Evolutionary conservation across 1,140 invertebrate species (phyloP).

Genomic region (Agrypnia vestita): DNA sequence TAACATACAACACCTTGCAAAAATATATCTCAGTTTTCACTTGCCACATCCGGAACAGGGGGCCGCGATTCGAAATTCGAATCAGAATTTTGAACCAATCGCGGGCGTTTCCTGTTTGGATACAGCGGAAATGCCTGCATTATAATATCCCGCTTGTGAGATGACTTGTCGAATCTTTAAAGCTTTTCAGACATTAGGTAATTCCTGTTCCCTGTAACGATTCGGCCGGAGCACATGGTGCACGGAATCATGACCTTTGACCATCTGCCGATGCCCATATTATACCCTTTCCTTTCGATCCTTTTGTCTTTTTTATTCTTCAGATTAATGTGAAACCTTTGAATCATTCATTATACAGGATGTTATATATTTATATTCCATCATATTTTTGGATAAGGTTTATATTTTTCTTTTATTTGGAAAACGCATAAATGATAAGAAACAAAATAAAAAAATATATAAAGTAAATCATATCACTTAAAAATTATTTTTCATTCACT

Average conservation of each 20-base stretch:
- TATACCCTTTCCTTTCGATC: neutral
- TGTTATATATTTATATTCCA: no score
- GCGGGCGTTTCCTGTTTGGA: slow-evolving; percentile 14
- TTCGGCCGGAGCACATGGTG: slow-evolving; percentile 31
- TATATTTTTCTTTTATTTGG: no score
- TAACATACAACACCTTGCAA: slow-evolving; percentile 44
- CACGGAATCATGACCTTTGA: slow-evolving; percentile 44
- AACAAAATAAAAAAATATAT: no score
- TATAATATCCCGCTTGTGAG: slow-evolving; percentile 19
- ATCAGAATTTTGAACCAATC: slow-evolving; percentile 39
- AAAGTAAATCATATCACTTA: no score
- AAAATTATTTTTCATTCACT: no score
- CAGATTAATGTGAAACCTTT: no score
- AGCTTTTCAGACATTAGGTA: slow-evolving; percentile 7
- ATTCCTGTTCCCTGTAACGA: slow-evolving; percentile 6
- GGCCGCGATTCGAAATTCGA: slow-evolving; percentile 29
- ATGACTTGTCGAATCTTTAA: neutral
- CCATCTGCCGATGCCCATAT: slow-evolving; percentile 48
- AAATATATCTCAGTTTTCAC: slow-evolving; percentile 36
- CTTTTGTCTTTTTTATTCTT: slow-evolving; percentile 3
- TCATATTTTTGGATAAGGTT: no score
- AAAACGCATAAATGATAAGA: no score
- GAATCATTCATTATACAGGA: no score
- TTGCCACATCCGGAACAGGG: slow-evolving; percentile 34
- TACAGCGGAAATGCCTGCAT: slow-evolving; percentile 31